phyloP scores from a whole-genome alignment of 2,888 invertebrate genomes.

The Eudemis profundana region DNA sequence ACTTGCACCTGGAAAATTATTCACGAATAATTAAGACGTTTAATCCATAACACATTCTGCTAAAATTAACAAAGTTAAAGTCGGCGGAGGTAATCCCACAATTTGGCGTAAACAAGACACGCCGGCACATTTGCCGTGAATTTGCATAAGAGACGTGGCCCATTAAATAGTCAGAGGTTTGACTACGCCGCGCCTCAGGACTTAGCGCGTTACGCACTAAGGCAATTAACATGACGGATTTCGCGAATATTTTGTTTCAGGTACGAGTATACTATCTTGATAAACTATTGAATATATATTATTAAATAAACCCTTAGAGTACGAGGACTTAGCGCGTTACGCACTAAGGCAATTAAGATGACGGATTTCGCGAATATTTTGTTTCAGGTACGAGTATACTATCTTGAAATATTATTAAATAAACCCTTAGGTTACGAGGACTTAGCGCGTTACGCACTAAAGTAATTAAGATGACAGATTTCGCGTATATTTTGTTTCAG shows the following conservation, averaged over 20 bases:
- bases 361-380: slow-evolving; percentile 7
- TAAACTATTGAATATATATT: no score
- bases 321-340: slow-evolving; percentile 24
- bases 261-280: no score
- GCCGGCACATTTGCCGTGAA: slow-evolving; percentile 45
- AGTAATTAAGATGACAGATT: slow-evolving; percentile 12
- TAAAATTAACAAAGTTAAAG: slow-evolving; percentile 44
- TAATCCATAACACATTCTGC: slow-evolving; percentile 38
- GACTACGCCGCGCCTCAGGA: slow-evolving; percentile 21
- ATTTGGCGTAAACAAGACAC: slow-evolving; percentile 47
- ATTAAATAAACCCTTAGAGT: no score
- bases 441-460: slow-evolving; percentile 28
- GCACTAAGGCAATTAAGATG: slow-evolving; percentile 22
- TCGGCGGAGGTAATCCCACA: slow-evolving; percentile 41
- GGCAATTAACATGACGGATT: slow-evolving; percentile 13
- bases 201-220: slow-evolving; percentile 28
- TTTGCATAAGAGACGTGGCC: slow-evolving; percentile 46
- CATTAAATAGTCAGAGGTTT: slow-evolving; percentile 37
- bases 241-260: slow-evolving; percentile 5
- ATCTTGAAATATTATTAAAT: no score
- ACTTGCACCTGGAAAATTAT: slow-evolving; percentile 7
- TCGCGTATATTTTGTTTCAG: slow-evolving; percentile 3
- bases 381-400: no score
- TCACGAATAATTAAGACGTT: slow-evolving; percentile 31
- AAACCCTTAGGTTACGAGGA: no score